Base-by-base conservation (phyloP, 2,888 invertebrate genomes). In the Lycocerus yunnanus region DNA sequence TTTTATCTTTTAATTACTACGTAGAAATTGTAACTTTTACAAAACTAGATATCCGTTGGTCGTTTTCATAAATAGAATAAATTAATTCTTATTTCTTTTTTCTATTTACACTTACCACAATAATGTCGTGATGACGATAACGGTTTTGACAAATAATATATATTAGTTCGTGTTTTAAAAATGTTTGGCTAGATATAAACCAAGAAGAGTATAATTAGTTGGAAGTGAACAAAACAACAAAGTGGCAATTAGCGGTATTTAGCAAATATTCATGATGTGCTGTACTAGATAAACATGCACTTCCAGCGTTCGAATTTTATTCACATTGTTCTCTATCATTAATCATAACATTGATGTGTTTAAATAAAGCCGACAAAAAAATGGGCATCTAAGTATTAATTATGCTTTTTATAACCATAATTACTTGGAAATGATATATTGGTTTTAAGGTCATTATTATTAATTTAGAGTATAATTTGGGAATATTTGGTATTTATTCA, bases 291-390 rank as follows among this genome's bases (percentile, higher is more conserved):
- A 80, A 79, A 80, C 80, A 79, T 78, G 79, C 77, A 80, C 73
- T 75, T 70, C 75, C 77, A 72, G 69, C 67, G 75, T 74, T 78
- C 75, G 77, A 77, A 78, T 79, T 78, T 80, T 80, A 79, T 80
- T 80, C 80, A 80, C 80, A 81, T 81, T 80, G 80, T 80, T 76
- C 79, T 71, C 72, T 74, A 72, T 79, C 81, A 81, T 81, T 81
- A 81, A 81, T 81, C 81, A 81, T 80, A 77, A 73, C 80, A 81
- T 81, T 80, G 81, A 81, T 81, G 80, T 80, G 80, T 80, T 80
- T 79, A 81, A 81, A 81, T 81, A 81, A 81, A 81, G 75, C 76
- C 75, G 76, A 80, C 77, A 72, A 74, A 74, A 72, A 78, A 78
- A 75, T 72, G 63, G 76, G 72, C 72, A 74, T 70, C 71, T 79